Evolutionary conservation across 64 coral and sea anemone species (phyloP).

Genomic region (Dendrophyllia cribrosa): DNA sequence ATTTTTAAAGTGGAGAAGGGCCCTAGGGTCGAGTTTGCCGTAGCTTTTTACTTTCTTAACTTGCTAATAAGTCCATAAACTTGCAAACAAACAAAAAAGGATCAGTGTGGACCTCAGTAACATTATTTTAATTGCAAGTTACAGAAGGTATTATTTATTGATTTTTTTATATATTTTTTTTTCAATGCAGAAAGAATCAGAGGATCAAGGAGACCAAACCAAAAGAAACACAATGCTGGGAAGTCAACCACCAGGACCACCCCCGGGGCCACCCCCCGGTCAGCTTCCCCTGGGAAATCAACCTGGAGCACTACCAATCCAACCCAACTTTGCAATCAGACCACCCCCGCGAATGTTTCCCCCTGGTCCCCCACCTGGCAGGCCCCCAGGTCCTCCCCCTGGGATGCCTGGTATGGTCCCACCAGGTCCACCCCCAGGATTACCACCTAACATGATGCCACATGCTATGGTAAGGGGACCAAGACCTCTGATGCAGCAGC

Average conservation of each 20-base stretch:
- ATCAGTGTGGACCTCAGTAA: too few species aligned
- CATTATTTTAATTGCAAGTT: too few species aligned
- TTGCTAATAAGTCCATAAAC: too few species aligned
- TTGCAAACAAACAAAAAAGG: too few species aligned
- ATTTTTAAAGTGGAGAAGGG: too few species aligned
- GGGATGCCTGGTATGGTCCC: slow-evolving; percentile 68
- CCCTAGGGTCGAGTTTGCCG: too few species aligned
- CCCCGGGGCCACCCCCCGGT: slow-evolving; percentile 81
- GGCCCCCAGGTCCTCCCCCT: slow-evolving; percentile 82
- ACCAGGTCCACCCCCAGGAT: slow-evolving; percentile 89
- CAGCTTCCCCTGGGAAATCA: slow-evolving; percentile 79
- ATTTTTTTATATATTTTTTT: too few species aligned
- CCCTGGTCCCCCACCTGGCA: slow-evolving; percentile 90
- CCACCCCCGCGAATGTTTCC: slow-evolving; percentile 93
- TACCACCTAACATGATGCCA: slow-evolving; percentile 89
- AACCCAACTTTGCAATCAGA: slow-evolving; percentile 89
- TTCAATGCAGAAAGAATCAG: not conserved
- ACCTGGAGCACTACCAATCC: slow-evolving; percentile 60
- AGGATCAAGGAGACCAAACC: slow-evolving; percentile 35
- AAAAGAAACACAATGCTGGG: slow-evolving; percentile 5
- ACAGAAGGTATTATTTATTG: too few species aligned
- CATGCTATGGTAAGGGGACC: slow-evolving; percentile 82
- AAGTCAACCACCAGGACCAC: slow-evolving; percentile 84
- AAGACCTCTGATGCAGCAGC: slow-evolving; percentile 90
- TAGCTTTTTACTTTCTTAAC: too few species aligned